Percentiles rank a stretch among this genome's conserved stretches.
Conservation (phyloP, 2,888 invertebrate genomes). For the Desoria tigrina region DNA sequence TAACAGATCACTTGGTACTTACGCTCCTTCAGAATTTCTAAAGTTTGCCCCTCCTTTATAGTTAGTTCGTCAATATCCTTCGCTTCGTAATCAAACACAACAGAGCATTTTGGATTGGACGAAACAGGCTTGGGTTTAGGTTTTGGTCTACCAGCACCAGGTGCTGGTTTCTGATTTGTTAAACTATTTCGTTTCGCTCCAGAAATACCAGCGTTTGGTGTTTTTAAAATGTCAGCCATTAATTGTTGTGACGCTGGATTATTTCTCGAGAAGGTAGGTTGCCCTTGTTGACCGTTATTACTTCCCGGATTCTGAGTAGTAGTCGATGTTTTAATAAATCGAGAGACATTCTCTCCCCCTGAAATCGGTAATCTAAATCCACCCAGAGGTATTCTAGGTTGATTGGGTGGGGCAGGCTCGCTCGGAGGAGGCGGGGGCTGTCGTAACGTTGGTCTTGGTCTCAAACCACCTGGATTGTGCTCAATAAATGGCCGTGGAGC, state of each 20-base stretch:
- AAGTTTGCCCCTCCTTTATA: constrained; percentile 64
- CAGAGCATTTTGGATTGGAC: constrained; percentile 59
- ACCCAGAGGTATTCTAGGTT: constrained; percentile 56
- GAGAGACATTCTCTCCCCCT: constrained; percentile 6
- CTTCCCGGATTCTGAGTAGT: constrained; percentile 39
- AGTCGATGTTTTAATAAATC: neutral
- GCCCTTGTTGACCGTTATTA: constrained; percentile 46
- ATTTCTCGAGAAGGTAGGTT: constrained; percentile 40
- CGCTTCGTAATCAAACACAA: constrained; percentile 66
- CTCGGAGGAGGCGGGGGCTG: constrained; percentile 58
- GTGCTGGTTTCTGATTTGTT: constrained; percentile 53
- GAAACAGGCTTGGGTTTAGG: constrained; percentile 59
- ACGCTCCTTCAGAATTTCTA: constrained; percentile 66
- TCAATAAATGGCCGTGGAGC: too few relatives aligned
- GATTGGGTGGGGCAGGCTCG: constrained; percentile 60
- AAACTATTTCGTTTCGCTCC: constrained; percentile 55
- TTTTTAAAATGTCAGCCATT: constrained; percentile 31
- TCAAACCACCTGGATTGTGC: constrained; percentile 8
- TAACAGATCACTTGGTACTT: too few relatives aligned
- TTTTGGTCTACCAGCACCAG: constrained; percentile 58
- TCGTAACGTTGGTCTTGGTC: neutral
- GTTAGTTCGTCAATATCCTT: constrained; percentile 68
- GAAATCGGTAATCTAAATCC: constrained; percentile 54
- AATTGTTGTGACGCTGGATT: constrained; percentile 30
- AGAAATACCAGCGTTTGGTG: constrained; percentile 56